A percentile compares a stretch with the other conserved stretches of the same genome.
phyloP scores from a whole-genome alignment of 2,797 vertebrate genomes.

The Poecilia picta region DNA sequence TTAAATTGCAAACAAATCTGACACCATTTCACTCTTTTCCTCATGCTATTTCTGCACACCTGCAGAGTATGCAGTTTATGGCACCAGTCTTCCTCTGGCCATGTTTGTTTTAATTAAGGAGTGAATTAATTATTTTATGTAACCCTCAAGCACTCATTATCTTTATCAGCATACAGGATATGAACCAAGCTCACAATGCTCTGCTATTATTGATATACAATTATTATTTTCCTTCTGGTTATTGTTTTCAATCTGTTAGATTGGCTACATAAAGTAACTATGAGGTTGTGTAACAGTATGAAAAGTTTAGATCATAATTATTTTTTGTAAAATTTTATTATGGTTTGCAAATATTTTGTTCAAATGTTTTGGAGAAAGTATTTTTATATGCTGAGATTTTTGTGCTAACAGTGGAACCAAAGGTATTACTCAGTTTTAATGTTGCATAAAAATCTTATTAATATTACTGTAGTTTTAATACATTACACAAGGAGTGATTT shows the following conservation, averaged over 20 bases:
- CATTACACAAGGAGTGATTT: not conserved
- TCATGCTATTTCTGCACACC: not conserved
- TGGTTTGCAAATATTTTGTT: not conserved
- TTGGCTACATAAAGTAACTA: not conserved
- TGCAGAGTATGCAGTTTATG: not conserved
- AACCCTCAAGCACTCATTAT: not conserved
- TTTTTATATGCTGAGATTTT: not conserved
- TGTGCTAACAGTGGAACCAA: not conserved
- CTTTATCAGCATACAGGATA: not conserved
- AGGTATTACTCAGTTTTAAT: not conserved
- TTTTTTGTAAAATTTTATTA: not conserved
- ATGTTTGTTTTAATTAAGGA: slow-evolving; percentile 2
- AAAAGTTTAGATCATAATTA: not conserved
- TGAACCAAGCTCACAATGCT: not conserved
- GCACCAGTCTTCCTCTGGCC: not conserved
- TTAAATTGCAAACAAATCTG: not conserved
- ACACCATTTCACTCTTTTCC: not conserved
- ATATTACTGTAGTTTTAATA: not conserved
- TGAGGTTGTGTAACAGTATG: not conserved
- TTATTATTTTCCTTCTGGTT: not conserved
- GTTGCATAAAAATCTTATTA: not conserved
- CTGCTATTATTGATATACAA: not conserved
- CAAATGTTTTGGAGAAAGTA: not conserved
- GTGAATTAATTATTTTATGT: not conserved
- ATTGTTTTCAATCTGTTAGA: not conserved